Conservation (phyloP, 2,113 vertebrate species). For the Archilochus colubris region DNA sequence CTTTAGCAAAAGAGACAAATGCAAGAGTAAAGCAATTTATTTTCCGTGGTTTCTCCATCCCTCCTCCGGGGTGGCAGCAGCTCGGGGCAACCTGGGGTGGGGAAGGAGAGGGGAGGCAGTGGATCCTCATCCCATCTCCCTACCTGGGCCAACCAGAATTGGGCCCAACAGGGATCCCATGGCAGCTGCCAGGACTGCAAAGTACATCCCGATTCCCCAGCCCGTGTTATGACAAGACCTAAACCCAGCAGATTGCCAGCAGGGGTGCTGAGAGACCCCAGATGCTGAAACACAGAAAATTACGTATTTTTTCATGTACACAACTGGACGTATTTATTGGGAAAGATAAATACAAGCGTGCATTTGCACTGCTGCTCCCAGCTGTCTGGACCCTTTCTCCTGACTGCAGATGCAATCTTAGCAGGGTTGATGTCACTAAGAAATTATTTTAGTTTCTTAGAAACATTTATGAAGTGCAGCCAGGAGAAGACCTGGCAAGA, state of each 20-base stretch:
- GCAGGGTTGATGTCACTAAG: conserved; percentile 14
- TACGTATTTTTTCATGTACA: background rate
- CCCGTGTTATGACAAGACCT: background rate
- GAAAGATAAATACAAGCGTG: conserved; percentile 20
- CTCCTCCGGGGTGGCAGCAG: accelerated
- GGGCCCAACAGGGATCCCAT: background rate
- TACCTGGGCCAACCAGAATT: accelerated
- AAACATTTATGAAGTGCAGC: background rate
- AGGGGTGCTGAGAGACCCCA: background rate
- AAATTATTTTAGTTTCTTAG: background rate
- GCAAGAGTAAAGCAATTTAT: background rate
- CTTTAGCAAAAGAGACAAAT: background rate
- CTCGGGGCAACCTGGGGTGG: accelerated
- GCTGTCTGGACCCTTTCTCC: background rate
- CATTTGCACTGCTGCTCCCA: background rate
- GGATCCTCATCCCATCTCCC: background rate
- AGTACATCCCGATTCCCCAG: background rate
- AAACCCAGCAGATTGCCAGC: background rate
- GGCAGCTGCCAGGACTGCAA: background rate
- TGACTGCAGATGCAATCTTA: background rate
- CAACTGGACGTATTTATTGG: conserved; percentile 35
- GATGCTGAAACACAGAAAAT: background rate
- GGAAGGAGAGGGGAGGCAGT: accelerated
- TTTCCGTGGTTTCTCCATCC: background rate
- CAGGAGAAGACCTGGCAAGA: background rate